These are phyloP conservation scores for Coenonympha arcania DNA, from an alignment of 2,888 invertebrate species.

Conservation along the genomic window DNA sequence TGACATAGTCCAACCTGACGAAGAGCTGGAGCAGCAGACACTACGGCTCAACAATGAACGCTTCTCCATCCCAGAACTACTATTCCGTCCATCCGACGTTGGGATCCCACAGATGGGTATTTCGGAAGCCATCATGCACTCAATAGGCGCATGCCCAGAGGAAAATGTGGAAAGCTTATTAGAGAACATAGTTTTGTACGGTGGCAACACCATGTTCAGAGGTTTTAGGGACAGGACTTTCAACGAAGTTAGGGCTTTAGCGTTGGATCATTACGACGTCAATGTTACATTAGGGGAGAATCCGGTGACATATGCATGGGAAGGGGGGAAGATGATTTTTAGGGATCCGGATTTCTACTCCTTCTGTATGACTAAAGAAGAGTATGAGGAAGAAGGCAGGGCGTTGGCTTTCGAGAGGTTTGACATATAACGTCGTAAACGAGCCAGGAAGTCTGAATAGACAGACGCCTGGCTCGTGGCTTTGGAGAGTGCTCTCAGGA, in stretches of 20 bases:
- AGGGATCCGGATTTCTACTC: slow-evolving; percentile 82
- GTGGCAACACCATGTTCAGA: slow-evolving; percentile 84
- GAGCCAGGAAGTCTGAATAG: slow-evolving; percentile 53
- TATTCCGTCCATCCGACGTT: slow-evolving; percentile 96
- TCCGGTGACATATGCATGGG: slow-evolving; percentile 90
- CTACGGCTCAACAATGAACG: slow-evolving; percentile 93
- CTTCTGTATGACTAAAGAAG: slow-evolving; percentile 83
- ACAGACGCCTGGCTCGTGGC: slow-evolving; percentile 44
- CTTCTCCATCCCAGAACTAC: slow-evolving; percentile 93
- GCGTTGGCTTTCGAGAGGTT: slow-evolving; percentile 72
- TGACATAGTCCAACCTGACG: slow-evolving; percentile 53
- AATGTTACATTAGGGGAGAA: slow-evolving; percentile 77
- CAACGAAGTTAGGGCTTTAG: slow-evolving; percentile 82
- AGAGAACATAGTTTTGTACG: slow-evolving; percentile 88
- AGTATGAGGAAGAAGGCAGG: slow-evolving; percentile 91
- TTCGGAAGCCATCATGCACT: slow-evolving; percentile 87
- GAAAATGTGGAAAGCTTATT: slow-evolving; percentile 84
- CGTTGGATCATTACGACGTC: slow-evolving; percentile 84
- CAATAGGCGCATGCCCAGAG: slow-evolving; percentile 82
- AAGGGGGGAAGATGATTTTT: slow-evolving; percentile 86
- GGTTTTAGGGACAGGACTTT: slow-evolving; percentile 82
- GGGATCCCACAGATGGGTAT: slow-evolving; percentile 95
- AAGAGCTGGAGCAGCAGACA: slow-evolving; percentile 80
- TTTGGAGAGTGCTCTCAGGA: no score
- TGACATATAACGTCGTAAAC: slow-evolving; percentile 67